Percentiles rank a stretch among this genome's conserved stretches.
Evolutionary conservation across 2,797 vertebrate species (phyloP).

Genomic region (Tolypeutes matacus): DNA sequence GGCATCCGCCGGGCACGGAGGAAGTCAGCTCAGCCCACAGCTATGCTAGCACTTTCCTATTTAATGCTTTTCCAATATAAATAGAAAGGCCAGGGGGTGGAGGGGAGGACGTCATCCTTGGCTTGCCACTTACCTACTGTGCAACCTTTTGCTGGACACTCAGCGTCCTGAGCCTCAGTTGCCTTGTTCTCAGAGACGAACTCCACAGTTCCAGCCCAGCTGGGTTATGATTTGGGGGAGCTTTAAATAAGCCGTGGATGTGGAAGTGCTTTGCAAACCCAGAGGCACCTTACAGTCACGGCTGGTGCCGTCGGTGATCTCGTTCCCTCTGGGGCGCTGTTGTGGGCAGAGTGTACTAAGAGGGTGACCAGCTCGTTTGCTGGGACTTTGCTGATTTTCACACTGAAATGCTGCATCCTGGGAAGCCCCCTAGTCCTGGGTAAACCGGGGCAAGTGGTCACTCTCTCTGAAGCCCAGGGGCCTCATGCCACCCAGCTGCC

Average conservation of each 20-base stretch:
- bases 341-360: neutral
- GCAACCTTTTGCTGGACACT: neutral
- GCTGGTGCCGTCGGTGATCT: rapidly evolving
- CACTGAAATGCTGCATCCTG: neutral
- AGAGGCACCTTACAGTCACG: neutral
- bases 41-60: neutral
- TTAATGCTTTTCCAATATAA: rapidly evolving
- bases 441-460: neutral
- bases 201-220: neutral
- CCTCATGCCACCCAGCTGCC: neutral
- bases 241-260: rapidly evolving
- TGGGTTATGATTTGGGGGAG: neutral
- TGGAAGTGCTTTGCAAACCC: neutral
- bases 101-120: no score
- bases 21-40: neutral
- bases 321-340: neutral
- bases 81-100: neutral
- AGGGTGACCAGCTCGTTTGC: no score
- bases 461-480: neutral
- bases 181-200: neutral
- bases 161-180: no score
- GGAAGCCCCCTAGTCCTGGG: neutral
- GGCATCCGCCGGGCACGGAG: neutral
- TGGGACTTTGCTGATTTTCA: no score
- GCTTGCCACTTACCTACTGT: neutral